Evolutionary conservation across 2,797 vertebrate genomes (phyloP).

Genomic region (Chaunax sp.): DNA sequence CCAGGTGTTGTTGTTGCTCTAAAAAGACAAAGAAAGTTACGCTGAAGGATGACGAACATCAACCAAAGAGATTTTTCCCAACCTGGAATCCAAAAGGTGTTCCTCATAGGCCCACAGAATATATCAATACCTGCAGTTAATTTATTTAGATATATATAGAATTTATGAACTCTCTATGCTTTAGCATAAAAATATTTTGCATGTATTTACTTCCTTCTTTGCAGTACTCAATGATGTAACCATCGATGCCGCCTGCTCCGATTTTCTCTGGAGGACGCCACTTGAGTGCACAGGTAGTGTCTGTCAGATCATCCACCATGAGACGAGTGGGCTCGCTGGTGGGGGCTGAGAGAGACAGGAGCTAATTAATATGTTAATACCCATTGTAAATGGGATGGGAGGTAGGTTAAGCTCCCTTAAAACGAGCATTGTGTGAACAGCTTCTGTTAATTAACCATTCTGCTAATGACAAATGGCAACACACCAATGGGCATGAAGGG

Average conservation of each 20-base stretch:
- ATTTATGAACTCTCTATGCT: not conserved
- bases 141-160: too few species aligned
- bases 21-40: too few species aligned
- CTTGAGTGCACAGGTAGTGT: slow-evolving; percentile 88
- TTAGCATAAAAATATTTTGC: not conserved
- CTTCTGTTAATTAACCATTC: slow-evolving; percentile 64
- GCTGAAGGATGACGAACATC: too few species aligned
- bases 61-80: too few species aligned
- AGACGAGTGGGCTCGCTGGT: slow-evolving; percentile 89
- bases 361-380: slow-evolving; percentile 67
- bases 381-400: slow-evolving; percentile 49
- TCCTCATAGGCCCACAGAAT: too few species aligned
- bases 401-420: slow-evolving; percentile 57
- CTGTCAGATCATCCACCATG: slow-evolving; percentile 88
- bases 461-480: slow-evolving; percentile 64
- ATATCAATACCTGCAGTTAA: too few species aligned
- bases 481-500: slow-evolving; percentile 95
- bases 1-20: too few species aligned
- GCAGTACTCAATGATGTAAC: slow-evolving; percentile 92
- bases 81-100: too few species aligned
- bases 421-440: slow-evolving; percentile 62
- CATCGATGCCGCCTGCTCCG: slow-evolving; percentile 90
- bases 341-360: slow-evolving; percentile 78
- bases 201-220: slow-evolving; percentile 87
- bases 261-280: slow-evolving; percentile 90